phyloP scores from a whole-genome alignment of 1,140 invertebrate genomes.

The Monomorium pharaonis region DNA sequence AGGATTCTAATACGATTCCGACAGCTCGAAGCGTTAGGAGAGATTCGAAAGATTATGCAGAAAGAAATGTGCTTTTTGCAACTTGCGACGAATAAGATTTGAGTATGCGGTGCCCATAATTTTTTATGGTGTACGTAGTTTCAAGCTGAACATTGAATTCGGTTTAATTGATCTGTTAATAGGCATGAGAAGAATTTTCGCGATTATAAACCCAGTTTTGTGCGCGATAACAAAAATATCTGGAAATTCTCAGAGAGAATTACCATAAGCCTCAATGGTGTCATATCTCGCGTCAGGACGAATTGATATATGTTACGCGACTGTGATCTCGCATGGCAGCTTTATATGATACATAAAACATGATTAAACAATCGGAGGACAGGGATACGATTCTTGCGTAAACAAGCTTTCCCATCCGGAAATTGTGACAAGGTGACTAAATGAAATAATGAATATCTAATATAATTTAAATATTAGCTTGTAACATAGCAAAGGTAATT shows the following conservation, averaged over 20 bases:
- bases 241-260: neutral
- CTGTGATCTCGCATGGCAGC: neutral
- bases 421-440: neutral
- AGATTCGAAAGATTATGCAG: neutral
- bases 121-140: neutral
- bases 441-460: neutral
- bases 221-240: neutral
- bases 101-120: neutral
- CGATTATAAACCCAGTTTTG: neutral
- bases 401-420: slow-evolving; percentile 3
- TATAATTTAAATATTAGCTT: neutral
- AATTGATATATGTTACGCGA: slow-evolving; percentile 39
- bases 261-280: neutral
- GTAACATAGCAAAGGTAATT: neutral
- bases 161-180: neutral
- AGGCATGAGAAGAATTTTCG: neutral
- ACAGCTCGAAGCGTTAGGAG: neutral
- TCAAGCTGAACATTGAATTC: neutral
- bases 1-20: neutral
- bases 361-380: slow-evolving; percentile 11
- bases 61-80: neutral
- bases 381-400: slow-evolving; percentile 7
- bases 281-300: neutral
- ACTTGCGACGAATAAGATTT: neutral
- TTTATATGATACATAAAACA: slow-evolving; percentile 39